Evolutionary conservation across 2,113 vertebrate genomes (phyloP), one percentile per base, ranked within the genome.

Genomic region (Myotis lucifugus): DNA sequence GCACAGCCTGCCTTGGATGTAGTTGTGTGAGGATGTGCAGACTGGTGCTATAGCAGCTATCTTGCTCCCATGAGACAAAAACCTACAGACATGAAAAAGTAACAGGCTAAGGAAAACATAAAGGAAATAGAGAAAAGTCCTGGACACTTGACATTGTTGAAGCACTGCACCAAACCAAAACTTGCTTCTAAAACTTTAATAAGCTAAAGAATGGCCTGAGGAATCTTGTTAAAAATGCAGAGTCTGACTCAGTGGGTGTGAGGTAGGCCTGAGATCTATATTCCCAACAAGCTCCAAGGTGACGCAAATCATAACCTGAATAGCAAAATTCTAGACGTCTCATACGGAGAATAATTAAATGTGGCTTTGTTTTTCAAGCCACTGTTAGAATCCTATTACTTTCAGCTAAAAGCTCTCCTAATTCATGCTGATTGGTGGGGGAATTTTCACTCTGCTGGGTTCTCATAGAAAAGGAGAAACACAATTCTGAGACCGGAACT

Each of bases 301-400:
- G 8, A 74, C 9, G 2, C 19, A 54, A 52, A 59, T 32, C 74
- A 54, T 46, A 56, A 48, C 29, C 8, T 40, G 52, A 82, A 81
- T 4, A 77, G 56, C 69, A 88, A 81, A 52, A 37, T 40, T 40
- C 46, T 67, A 37, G 50, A 69, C 50, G 76, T 91, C 69, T 74
- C 50, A 84, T 34, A 52, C 0, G 48, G 9, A 52, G 66, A 88
- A 92, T 56, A 73, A 96, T 70, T 86, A 96, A 87, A 79, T 25
- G 7, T 81, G 73, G 54, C 69, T 95, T 94, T 84, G 46, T 90
- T 84, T 76, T 69, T 64, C 61, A 90, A 93, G 52, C 48, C 82
- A 76, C 34, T 23, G 0, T 76, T 85, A 85, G 81, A 95, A 81
- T 72, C 66, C 77, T 72, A 32, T 76, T 50, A 92, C 48, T 83